These are phyloP conservation scores for Zootermopsis nevadensis DNA, from an alignment of 2,888 invertebrate species.

Conservation along the genomic window DNA sequence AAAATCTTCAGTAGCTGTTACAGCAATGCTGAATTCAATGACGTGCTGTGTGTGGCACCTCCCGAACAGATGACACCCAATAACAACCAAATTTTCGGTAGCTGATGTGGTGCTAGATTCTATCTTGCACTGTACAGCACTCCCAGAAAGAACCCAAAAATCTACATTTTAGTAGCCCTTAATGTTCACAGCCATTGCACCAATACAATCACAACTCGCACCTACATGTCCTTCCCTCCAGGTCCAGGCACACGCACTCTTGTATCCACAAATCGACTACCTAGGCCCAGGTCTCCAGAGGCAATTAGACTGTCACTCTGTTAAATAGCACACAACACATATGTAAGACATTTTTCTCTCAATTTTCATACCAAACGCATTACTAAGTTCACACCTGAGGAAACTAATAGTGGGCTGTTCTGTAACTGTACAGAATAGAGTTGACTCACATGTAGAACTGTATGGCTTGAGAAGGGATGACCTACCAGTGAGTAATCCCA, in stretches of 20 bases:
- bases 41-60: no score
- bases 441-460: no score
- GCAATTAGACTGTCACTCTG: background rate
- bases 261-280: conserved; percentile 48
- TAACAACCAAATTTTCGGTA: no score
- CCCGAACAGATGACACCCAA: no score
- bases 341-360: background rate
- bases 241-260: conserved; percentile 47
- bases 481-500: no score
- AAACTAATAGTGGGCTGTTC: background rate
- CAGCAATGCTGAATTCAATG: no score
- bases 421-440: no score
- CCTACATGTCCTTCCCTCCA: conserved; percentile 41
- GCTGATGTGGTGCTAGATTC: no score
- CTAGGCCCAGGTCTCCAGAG: conserved; percentile 47
- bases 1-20: no score
- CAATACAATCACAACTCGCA: background rate
- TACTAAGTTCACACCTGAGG: background rate
- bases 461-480: background rate
- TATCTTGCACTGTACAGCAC: background rate
- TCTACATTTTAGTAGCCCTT: background rate
- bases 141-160: background rate
- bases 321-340: background rate
- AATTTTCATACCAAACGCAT: background rate
- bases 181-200: conserved; percentile 35